A percentile compares a stretch with the other conserved stretches of the same genome.
These are phyloP conservation scores for Procavia capensis DNA, from an alignment of 2,113 vertebrate species.

Conservation along the genomic window DNA sequence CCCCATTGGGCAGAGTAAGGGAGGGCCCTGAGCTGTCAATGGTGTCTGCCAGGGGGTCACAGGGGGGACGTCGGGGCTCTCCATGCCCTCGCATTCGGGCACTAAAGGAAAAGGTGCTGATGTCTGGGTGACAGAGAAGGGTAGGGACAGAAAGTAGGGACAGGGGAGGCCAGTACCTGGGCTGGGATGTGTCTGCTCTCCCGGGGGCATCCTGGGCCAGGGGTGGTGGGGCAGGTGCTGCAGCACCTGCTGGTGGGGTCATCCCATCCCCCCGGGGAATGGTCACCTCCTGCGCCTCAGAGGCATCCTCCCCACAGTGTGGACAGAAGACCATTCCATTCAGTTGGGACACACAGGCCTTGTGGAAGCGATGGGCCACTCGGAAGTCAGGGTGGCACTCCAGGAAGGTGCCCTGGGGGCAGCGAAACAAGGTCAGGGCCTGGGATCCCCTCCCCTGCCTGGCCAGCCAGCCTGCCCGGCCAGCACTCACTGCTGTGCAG, in stretches of 20 bases:
- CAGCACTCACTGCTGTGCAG: slow-evolving; percentile 90
- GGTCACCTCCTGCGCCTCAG: slow-evolving; percentile 94
- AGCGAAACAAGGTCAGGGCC: not conserved
- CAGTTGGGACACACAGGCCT: slow-evolving; percentile 93
- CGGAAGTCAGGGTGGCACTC: slow-evolving; percentile 95
- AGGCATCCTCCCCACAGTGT: slow-evolving; percentile 95
- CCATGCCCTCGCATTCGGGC: slow-evolving; percentile 93
- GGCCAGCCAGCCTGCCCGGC: fast-evolving
- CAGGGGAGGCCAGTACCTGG: slow-evolving; percentile 87
- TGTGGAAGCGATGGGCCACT: slow-evolving; percentile 95
- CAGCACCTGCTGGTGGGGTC: slow-evolving; percentile 74
- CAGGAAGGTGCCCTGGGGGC: slow-evolving; percentile 92
- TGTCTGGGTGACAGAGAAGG: not conserved
- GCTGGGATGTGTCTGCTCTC: slow-evolving; percentile 88
- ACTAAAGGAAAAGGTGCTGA: slow-evolving; percentile 76
- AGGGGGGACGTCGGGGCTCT: slow-evolving; percentile 82
- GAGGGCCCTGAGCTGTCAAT: slow-evolving; percentile 93
- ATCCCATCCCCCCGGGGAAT: slow-evolving; percentile 87
- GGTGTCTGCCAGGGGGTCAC: slow-evolving; percentile 83
- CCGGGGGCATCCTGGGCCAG: slow-evolving; percentile 80
- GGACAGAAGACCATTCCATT: slow-evolving; percentile 95
- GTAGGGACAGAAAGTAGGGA: not conserved
- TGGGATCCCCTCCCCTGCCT: fast-evolving
- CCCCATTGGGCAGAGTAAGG: slow-evolving; percentile 91
- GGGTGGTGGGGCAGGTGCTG: slow-evolving; percentile 71